These are phyloP conservation scores for Trisateles emortualis DNA, from an alignment of 2,888 invertebrate genomes.

Conservation along the genomic window DNA sequence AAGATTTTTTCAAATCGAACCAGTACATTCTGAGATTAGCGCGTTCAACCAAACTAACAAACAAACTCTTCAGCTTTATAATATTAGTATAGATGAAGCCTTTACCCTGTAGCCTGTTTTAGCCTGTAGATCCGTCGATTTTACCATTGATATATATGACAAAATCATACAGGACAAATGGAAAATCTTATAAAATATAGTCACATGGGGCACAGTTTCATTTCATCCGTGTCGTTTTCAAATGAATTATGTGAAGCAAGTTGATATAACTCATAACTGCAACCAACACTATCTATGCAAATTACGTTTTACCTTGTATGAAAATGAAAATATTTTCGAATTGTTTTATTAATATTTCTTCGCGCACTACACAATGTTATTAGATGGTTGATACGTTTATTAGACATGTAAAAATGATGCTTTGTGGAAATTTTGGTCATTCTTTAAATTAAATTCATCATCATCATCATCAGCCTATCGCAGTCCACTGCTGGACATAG, in stretches of 20 bases:
- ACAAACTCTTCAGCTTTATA: too few relatives aligned
- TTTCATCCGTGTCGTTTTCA: slow-evolving; percentile 48
- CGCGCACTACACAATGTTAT: not conserved
- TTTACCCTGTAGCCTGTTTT: not conserved
- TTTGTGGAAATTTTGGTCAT: too few relatives aligned
- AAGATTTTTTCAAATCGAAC: too few relatives aligned
- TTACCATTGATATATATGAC: not conserved
- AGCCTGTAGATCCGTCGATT: not conserved
- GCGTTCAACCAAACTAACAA: too few relatives aligned
- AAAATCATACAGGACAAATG: slow-evolving; percentile 25
- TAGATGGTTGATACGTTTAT: not conserved
- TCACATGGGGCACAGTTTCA: slow-evolving; percentile 41
- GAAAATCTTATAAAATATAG: slow-evolving; percentile 38
- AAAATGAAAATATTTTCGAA: slow-evolving; percentile 34
- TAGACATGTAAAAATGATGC: too few relatives aligned
- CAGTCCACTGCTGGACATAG: too few relatives aligned
- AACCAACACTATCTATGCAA: slow-evolving; percentile 54
- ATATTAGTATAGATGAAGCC: too few relatives aligned
- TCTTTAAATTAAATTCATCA: too few relatives aligned
- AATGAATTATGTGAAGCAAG: slow-evolving; percentile 55
- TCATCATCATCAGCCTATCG: too few relatives aligned
- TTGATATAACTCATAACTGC: slow-evolving; percentile 49
- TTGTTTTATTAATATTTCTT: slow-evolving; percentile 20
- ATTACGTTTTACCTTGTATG: slow-evolving; percentile 40
- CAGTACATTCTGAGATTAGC: too few relatives aligned